Percentiles rank a stretch among this genome's conserved stretches.
These are phyloP conservation scores for Nasonovia ribisnigri DNA, from an alignment of 2,888 invertebrate genomes.

Conservation along the genomic window DNA sequence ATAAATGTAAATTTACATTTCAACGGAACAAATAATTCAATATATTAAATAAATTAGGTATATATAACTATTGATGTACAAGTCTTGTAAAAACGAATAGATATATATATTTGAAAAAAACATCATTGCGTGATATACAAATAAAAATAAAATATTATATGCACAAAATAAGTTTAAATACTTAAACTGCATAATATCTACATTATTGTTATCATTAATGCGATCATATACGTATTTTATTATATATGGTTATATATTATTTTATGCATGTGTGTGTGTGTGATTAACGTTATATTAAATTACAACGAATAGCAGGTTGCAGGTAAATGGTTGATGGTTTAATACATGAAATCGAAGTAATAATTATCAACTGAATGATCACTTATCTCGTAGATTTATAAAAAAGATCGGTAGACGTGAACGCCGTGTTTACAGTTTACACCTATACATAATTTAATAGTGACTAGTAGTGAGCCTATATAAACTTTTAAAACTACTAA, in stretches of 20 bases:
- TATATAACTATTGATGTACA: neutral
- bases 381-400: neutral
- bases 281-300: neutral
- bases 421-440: neutral
- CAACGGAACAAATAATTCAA: neutral
- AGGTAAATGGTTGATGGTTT: neutral
- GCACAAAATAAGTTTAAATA: neutral
- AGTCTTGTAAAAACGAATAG: neutral
- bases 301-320: neutral
- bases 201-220: neutral
- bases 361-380: neutral
- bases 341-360: neutral
- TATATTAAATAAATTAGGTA: neutral
- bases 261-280: neutral
- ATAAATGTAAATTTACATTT: neutral
- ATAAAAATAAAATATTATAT: neutral
- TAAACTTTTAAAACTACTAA: neutral
- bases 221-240: neutral
- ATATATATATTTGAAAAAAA: neutral
- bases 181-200: neutral
- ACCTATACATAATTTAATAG: neutral
- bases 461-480: neutral
- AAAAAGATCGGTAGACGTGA: neutral
- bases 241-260: neutral
- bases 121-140: neutral